Base-by-base conservation (phyloP, 2,113 vertebrate genomes). In the Fulmarus glacialis region DNA sequence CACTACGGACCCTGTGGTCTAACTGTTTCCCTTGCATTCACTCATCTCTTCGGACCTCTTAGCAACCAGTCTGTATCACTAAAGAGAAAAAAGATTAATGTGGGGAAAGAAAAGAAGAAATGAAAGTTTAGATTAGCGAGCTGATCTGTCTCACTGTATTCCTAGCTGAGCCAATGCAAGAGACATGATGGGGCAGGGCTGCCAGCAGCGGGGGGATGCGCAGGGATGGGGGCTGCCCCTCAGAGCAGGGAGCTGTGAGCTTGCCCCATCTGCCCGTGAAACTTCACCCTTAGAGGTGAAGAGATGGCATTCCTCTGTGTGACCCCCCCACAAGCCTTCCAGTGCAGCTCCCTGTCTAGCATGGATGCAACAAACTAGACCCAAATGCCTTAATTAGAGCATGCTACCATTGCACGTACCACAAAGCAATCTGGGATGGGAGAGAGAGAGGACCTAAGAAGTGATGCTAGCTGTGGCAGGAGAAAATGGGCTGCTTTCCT, bases 401-500 rank as follows among this genome's bases (percentile, higher is more conserved):
- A 4, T 26, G 38, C 55, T 62, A 16, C 80, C 32, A 10, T 62
- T 55, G 23, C 58, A 64, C 2, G 8, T 40, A 77, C 38, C 68
- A 53, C 19, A 79, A 52, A 70, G 52, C 32, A 89, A 4, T 70
- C 67, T 82, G 58, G 22, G 45, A 34, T 43, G 38, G 36, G 17
- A 22, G 45, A 67, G 23, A 78, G 18, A 86, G 15, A 29, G 18
- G 36, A 82, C 72, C 17, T 72, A 34, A 74, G 55, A 86, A 38
- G 29, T 34, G 74, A 58, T 81, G 67, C 52, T 93, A 15, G 21
- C 68, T 87, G 83, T 79, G 68, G 34, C 77, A 68, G 66, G 32
- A 82, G 83, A 82, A 91, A 92, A 89, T 38, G 29, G 86, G 56
- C 53, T 72, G 29, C 56, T 91, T 94, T 84, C 80, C 45, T 82